Evolutionary conservation across 2,797 vertebrate species (phyloP).

Genomic region (Balearica regulorum): DNA sequence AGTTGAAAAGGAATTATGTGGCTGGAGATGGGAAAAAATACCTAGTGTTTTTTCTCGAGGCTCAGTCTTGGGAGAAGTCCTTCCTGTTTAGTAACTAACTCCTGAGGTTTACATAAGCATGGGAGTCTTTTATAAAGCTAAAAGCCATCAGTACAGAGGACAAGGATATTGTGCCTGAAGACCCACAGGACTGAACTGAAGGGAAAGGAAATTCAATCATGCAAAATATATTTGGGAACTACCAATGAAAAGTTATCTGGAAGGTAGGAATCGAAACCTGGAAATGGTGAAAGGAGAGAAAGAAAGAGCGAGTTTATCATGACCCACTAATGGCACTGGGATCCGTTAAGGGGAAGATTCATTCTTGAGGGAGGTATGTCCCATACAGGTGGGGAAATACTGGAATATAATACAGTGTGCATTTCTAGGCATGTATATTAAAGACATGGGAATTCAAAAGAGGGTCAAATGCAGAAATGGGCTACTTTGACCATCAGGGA

Average conservation of each 20-base stretch:
- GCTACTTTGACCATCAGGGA: not conserved
- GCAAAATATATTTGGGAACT: not conserved
- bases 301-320: not conserved
- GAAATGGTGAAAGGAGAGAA: not conserved
- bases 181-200: not conserved
- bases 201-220: not conserved
- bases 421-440: not conserved
- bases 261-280: not conserved
- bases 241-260: not conserved
- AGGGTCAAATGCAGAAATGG: not conserved
- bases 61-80: not conserved
- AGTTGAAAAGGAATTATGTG: not conserved
- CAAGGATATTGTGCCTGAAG: not conserved
- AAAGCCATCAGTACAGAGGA: not conserved
- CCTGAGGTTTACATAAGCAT: not conserved
- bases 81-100: not conserved
- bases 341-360: not conserved
- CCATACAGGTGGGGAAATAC: not conserved
- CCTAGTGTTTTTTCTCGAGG: not conserved
- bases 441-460: not conserved
- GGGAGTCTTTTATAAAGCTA: not conserved
- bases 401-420: not conserved
- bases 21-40: not conserved
- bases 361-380: not conserved
- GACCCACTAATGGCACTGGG: not conserved